phyloP scores from a whole-genome alignment of 2,888 invertebrate species.

The Herminia tarsipennalis region DNA sequence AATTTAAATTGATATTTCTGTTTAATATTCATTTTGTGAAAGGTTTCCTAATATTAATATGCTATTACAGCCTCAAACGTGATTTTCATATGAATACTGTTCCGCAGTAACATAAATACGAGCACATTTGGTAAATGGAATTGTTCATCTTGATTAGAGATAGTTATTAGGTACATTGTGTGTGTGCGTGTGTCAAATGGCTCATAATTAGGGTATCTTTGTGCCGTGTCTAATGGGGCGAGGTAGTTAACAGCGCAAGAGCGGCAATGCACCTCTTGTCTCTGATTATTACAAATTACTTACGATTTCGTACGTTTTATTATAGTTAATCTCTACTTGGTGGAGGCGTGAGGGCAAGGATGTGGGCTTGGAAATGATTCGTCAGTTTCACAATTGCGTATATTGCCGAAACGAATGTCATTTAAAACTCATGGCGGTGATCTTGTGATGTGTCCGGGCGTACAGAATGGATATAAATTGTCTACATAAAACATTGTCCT shows the following conservation, averaged over 20 bases:
- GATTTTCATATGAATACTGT: conserved; percentile 45
- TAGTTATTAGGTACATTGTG: conserved; percentile 62
- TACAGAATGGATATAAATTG: no score
- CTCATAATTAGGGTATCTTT: conserved; percentile 81
- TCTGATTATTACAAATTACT: conserved; percentile 80
- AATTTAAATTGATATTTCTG: conserved; percentile 60
- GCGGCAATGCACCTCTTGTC: conserved; percentile 59
- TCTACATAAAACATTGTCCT: no score
- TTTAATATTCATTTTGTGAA: conserved; percentile 53
- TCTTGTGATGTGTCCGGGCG: no score
- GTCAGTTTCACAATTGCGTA: conserved; percentile 45
- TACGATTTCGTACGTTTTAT: conserved; percentile 74
- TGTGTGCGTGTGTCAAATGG: conserved; percentile 76
- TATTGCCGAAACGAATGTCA: conserved; percentile 31
- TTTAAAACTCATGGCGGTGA: conserved; percentile 10
- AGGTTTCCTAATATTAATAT: conserved; percentile 55
- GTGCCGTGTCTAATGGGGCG: conserved; percentile 73
- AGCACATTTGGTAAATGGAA: conserved; percentile 41
- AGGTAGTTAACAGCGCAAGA: conserved; percentile 54
- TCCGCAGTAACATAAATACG: conserved; percentile 25
- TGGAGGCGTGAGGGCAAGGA: conserved; percentile 38
- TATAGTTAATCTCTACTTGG: conserved; percentile 49
- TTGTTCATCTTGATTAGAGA: conserved; percentile 65
- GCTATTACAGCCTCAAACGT: conserved; percentile 47
- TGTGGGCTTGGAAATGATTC: conserved; percentile 68